Conservation (phyloP, 1,140 invertebrate species). For the Rhagoletis zephyria region DNA sequence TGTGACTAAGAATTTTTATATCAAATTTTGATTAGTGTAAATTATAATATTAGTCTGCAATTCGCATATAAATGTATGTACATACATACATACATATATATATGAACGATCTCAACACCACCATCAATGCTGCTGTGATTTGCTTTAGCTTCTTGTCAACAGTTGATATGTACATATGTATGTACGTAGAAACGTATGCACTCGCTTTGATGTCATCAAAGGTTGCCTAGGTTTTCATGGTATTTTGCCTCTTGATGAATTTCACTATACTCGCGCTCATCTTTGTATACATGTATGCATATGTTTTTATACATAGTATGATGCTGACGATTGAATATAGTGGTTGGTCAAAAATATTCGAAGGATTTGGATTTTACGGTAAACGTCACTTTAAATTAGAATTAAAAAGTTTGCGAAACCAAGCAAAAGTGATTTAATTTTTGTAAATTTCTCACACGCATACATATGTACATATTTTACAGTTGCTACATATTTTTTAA, state of each 20-base stretch:
- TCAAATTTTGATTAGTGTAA: neutral
- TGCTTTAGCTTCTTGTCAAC: neutral
- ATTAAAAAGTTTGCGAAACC: neutral
- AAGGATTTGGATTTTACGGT: neutral
- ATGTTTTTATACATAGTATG: too few species aligned
- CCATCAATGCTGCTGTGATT: too few species aligned
- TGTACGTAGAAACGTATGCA: neutral
- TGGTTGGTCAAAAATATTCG: neutral
- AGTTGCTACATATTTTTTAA: too few species aligned
- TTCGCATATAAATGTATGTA: neutral
- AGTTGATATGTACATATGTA: neutral
- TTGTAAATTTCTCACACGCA: neutral
- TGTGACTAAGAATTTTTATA: neutral
- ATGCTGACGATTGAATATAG: neutral
- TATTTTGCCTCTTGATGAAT: neutral
- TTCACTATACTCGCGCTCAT: too few species aligned
- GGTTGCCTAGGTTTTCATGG: slow-evolving; percentile 23
- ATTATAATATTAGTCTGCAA: neutral
- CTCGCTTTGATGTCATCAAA: slow-evolving; percentile 47
- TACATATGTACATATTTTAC: neutral
- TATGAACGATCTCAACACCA: neutral
- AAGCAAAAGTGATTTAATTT: too few species aligned
- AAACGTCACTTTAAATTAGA: slow-evolving; percentile 23
- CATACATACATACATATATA: neutral
- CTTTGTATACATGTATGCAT: too few species aligned